Percentiles rank a stretch among this genome's conserved stretches.
Conservation (phyloP, 2,797 vertebrate genomes). For the Danio albolineatus region DNA sequence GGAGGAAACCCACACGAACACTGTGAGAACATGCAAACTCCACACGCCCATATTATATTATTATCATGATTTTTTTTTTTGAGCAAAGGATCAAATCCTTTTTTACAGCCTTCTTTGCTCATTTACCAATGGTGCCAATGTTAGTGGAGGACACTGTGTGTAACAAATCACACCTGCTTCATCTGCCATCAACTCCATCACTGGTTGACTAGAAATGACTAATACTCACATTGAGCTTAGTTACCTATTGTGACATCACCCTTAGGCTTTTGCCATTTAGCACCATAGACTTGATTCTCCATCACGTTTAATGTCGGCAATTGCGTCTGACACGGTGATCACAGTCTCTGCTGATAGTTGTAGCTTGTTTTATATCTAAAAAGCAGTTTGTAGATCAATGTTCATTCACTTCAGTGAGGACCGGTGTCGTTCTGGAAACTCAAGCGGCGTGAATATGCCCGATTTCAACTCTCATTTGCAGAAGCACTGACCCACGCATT, state of each 20-base stretch:
- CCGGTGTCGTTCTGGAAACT: slow-evolving; percentile 64
- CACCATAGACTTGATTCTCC: background rate
- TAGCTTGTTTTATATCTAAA: slow-evolving; percentile 22
- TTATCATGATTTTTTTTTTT: no score
- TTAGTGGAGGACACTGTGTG: no score
- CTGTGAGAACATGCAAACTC: no score
- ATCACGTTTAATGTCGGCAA: background rate
- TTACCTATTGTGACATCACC: slow-evolving; percentile 53
- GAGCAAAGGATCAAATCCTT: no score
- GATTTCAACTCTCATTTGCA: slow-evolving; percentile 79
- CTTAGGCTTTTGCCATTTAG: slow-evolving; percentile 33
- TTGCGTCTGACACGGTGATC: background rate
- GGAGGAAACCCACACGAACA: no score
- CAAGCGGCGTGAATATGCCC: slow-evolving; percentile 73
- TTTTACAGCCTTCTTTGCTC: no score
- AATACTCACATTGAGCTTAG: slow-evolving; percentile 7
- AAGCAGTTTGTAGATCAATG: slow-evolving; percentile 28
- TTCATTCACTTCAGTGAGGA: slow-evolving; percentile 44
- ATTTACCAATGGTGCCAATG: no score
- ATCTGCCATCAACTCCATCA: background rate
- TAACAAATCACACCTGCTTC: background rate
- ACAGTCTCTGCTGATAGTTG: background rate
- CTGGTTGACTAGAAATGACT: slow-evolving; percentile 18
- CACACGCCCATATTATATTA: no score
- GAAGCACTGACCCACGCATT: slow-evolving; percentile 78